Conservation (phyloP, 2,888 invertebrate species). For the Drosophila picticornis region DNA sequence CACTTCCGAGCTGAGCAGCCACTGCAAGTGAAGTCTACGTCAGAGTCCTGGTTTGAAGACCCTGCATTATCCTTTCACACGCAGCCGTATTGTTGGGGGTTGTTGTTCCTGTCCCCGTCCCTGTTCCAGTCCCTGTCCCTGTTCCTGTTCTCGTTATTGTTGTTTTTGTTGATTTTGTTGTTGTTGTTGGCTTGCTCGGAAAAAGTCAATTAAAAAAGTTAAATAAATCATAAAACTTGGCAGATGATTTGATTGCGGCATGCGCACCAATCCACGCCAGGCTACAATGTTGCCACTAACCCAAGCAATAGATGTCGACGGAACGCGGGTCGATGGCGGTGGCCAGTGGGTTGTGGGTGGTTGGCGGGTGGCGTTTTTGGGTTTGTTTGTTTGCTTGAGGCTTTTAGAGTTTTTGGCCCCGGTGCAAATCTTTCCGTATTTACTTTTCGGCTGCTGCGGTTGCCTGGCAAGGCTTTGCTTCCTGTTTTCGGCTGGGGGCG, state of each 20-base stretch:
- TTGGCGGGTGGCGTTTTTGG: conserved; percentile 21
- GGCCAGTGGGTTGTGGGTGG: background rate
- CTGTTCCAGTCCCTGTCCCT: background rate
- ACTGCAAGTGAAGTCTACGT: conserved; percentile 72
- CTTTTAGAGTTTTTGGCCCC: conserved; percentile 58
- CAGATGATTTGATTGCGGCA: conserved; percentile 83
- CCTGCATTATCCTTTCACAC: conserved; percentile 82
- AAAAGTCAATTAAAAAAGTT: conserved; percentile 85
- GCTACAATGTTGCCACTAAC: conserved; percentile 60
- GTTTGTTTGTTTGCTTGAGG: conserved; percentile 67
- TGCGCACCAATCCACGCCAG: conserved; percentile 73
- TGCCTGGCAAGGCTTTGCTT: conserved; percentile 75
- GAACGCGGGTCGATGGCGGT: background rate
- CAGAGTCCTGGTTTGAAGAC: conserved; percentile 54
- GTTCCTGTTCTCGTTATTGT: conserved; percentile 22
- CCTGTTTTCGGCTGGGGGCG: conserved; percentile 29
- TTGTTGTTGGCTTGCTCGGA: conserved; percentile 65
- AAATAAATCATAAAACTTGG: conserved; percentile 85
- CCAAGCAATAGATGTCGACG: background rate
- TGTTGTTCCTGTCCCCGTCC: conserved; percentile 27
- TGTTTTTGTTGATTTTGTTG: conserved; percentile 2
- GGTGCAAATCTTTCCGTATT: conserved; percentile 66
- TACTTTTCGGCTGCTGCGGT: conserved; percentile 75
- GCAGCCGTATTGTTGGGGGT: conserved; percentile 64
- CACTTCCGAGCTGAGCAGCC: conserved; percentile 56